Evolutionary conservation across 2,797 vertebrate species (phyloP).

Genomic region (Dipus sagitta): DNA sequence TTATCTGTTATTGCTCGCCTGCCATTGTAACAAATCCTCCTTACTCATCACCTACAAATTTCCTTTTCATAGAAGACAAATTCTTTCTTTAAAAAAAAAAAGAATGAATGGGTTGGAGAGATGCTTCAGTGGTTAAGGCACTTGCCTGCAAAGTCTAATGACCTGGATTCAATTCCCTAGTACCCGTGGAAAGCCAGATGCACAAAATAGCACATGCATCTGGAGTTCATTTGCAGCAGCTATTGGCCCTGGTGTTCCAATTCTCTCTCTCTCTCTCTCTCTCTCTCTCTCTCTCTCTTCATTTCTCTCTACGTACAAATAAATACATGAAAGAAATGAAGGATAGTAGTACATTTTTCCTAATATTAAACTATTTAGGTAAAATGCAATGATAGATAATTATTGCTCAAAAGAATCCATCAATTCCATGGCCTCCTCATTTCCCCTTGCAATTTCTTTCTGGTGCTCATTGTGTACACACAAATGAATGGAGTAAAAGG

Average conservation of each 20-base stretch:
- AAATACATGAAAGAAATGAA: not conserved
- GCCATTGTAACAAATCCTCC: not conserved
- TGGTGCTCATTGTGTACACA: slow-evolving; percentile 12
- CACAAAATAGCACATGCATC: no score
- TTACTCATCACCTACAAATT: not conserved
- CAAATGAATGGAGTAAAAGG: not conserved
- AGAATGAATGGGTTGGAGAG: no score
- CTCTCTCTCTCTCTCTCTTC: no score
- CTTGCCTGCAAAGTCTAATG: no score
- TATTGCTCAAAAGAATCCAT: not conserved
- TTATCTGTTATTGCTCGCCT: not conserved
- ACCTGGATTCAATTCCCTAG: no score
- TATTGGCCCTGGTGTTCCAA: no score
- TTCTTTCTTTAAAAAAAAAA: not conserved
- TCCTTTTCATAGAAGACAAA: not conserved
- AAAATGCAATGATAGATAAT: slow-evolving; percentile 29
- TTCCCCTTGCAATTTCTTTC: slow-evolving; percentile 32
- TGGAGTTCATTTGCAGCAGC: no score
- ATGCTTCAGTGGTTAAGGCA: no score
- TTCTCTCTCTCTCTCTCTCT: no score
- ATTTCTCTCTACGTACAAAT: no score
- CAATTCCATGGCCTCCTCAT: not conserved
- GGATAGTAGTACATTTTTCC: not conserved
- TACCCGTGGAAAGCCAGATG: no score
- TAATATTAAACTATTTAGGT: not conserved